phyloP scores from a whole-genome alignment of 1,140 invertebrate genomes.

The Littorina saxatilis region DNA sequence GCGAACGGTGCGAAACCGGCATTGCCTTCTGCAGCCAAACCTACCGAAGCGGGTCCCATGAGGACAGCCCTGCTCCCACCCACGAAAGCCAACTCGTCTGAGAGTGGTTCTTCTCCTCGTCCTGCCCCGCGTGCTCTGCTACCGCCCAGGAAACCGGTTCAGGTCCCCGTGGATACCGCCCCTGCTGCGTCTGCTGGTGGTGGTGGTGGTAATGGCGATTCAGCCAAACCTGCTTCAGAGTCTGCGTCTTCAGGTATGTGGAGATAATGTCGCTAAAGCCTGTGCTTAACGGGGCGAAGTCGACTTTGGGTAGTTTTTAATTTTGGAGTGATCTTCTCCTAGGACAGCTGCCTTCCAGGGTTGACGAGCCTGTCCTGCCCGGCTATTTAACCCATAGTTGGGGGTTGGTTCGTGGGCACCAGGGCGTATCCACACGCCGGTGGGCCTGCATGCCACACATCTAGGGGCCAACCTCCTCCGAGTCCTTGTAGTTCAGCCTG shows the following conservation, averaged over 20 bases:
- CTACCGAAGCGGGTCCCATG: neutral
- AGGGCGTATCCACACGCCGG: too few species aligned
- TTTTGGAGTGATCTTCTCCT: too few species aligned
- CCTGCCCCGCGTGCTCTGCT: conserved; percentile 9
- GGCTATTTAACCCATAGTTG: too few species aligned
- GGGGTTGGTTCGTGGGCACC: too few species aligned
- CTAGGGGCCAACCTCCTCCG: too few species aligned
- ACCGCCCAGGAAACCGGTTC: conserved; percentile 23
- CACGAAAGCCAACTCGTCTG: neutral
- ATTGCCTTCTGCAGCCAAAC: neutral
- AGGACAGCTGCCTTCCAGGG: too few species aligned
- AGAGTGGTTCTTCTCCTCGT: neutral
- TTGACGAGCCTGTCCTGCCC: too few species aligned
- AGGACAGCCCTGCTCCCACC: conserved; percentile 8
- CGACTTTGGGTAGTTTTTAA: too few species aligned
- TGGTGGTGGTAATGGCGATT: neutral
- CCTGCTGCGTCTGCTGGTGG: neutral
- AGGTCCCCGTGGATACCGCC: neutral
- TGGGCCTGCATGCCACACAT: too few species aligned
- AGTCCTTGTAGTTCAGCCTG: too few species aligned
- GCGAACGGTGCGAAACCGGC: neutral
- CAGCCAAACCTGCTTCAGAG: neutral
- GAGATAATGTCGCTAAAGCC: neutral
- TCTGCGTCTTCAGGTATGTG: neutral
- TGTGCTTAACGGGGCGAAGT: too few species aligned